Evolutionary conservation across 2,888 invertebrate genomes (phyloP), one percentile per base, ranked within the genome.

Genomic region (Heliconius ethilla): DNA sequence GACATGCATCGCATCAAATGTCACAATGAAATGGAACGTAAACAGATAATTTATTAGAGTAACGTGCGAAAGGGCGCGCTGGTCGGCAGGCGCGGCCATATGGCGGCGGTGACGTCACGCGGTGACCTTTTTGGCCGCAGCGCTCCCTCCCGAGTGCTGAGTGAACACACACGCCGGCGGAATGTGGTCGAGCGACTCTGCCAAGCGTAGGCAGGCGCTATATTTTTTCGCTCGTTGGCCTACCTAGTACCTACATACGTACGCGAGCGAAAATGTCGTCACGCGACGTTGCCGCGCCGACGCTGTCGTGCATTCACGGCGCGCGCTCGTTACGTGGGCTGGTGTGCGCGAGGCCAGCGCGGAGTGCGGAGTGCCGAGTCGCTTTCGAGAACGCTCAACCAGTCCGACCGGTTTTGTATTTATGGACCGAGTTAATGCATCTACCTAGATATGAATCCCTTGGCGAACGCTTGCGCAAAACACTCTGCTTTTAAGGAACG

Each of bases 211-310:
- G 92, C 91, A 90, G 92, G 90, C 91, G 90, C 89, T 92, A 89
- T 92, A 92, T 92, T 93, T 93, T 93, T 93, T 93, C 91, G 91
- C 91, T 88, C 87, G 89, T 84, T 89, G 89, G 89, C 91, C 91
- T 91, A 92, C 92, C 92, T 92, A 93, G 90, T 91, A 92, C 91
- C 92, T 92, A 93, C 91, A 91, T 92, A 92, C 93, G 91, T 92
- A 92, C 90, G 90, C 91, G 90, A 92, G 94, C 95, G 93, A 94
- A 95, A 94, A 94, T 95, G 95, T 95, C 95, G 95, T 95, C 95
- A 95, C 92, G 93, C 95, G 92, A 91, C 92, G 95, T 95, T 95
- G 95, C 95, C 95, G 90, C 89, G 87, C 92, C 91, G 92, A 83
- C 84, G 83, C 83, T 88, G 88, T 90, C 90, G 91, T 91, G 91